phyloP scores from a whole-genome alignment of 2,888 invertebrate species.

The Pyrrhia umbra region DNA sequence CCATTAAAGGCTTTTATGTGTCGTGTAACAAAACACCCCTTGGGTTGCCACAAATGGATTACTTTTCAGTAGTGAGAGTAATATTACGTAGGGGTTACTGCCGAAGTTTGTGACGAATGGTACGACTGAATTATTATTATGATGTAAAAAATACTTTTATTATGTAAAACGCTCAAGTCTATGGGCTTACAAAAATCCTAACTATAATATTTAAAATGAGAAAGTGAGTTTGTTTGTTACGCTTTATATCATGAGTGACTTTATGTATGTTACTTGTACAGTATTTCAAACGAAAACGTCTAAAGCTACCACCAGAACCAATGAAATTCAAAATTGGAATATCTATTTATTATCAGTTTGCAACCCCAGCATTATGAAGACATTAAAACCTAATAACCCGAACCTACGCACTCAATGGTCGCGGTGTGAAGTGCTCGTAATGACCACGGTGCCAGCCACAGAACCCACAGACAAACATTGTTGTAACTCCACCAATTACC shows the following conservation, averaged over 20 bases:
- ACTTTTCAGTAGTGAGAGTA: constrained; percentile 40
- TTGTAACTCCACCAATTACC: constrained; percentile 40
- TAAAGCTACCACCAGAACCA: too few species aligned
- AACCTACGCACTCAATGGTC: constrained; percentile 8
- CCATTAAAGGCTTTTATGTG: constrained; percentile 62
- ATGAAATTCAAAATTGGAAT: too few species aligned
- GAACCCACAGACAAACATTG: constrained; percentile 48
- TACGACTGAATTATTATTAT: constrained; percentile 22
- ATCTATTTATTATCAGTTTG: constrained; percentile 15
- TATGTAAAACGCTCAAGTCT: constrained; percentile 17
- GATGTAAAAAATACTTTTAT: constrained; percentile 13
- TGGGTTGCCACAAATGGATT: constrained; percentile 54
- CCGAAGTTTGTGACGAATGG: constrained; percentile 10
- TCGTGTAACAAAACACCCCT: constrained; percentile 57
- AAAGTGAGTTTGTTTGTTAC: too few species aligned
- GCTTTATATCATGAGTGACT: too few species aligned
- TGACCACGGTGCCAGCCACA: constrained; percentile 20
- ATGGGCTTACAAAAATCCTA: too few species aligned
- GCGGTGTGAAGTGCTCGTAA: constrained; percentile 21
- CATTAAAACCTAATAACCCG: constrained; percentile 18
- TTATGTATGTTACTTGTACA: too few species aligned
- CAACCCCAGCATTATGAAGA: constrained; percentile 27
- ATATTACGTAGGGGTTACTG: constrained; percentile 21
- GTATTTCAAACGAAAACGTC: too few species aligned
- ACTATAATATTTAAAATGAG: too few species aligned